These are phyloP conservation scores for Chaetophractus vellerosus DNA, from an alignment of 2,797 vertebrate genomes.

Conservation along the genomic window DNA sequence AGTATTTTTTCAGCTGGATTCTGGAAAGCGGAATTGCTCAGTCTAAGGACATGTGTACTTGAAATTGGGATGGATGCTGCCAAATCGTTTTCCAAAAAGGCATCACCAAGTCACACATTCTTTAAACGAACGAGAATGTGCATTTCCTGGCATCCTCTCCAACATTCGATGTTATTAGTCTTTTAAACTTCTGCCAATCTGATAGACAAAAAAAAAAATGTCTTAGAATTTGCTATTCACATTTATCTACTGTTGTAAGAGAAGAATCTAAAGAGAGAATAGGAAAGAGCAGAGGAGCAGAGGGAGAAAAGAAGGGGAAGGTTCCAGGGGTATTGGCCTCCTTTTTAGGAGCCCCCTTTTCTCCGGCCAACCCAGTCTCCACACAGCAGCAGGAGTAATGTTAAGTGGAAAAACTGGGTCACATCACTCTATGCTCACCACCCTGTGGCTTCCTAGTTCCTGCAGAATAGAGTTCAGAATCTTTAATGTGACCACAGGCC, in stretches of 20 bases:
- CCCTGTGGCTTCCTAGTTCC: neutral
- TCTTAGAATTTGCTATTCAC: conserved; percentile 32
- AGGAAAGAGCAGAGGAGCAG: conserved; percentile 1
- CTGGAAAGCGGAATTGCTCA: conserved; percentile 47
- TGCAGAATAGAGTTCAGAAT: neutral
- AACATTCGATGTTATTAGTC: conserved; percentile 64
- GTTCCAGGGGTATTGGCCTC: neutral
- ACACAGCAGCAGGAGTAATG: neutral
- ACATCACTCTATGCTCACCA: neutral
- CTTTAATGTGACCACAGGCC: neutral
- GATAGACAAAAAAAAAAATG: conserved; percentile 49
- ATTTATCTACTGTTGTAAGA: neutral
- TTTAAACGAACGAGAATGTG: conserved; percentile 36
- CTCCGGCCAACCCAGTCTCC: neutral
- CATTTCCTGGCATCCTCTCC: conserved; percentile 62
- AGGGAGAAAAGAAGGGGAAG: neutral
- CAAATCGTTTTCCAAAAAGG: conserved; percentile 68
- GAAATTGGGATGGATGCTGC: conserved; percentile 40
- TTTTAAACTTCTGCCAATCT: conserved; percentile 76
- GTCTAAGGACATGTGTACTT: conserved; percentile 55
- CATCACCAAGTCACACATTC: conserved; percentile 3
- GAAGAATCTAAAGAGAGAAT: neutral
- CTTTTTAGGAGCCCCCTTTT: neutral
- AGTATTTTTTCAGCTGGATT: conserved; percentile 54
- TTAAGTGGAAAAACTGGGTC: neutral